Conservation (phyloP, 2,888 invertebrate genomes). For the Elmis aenea region DNA sequence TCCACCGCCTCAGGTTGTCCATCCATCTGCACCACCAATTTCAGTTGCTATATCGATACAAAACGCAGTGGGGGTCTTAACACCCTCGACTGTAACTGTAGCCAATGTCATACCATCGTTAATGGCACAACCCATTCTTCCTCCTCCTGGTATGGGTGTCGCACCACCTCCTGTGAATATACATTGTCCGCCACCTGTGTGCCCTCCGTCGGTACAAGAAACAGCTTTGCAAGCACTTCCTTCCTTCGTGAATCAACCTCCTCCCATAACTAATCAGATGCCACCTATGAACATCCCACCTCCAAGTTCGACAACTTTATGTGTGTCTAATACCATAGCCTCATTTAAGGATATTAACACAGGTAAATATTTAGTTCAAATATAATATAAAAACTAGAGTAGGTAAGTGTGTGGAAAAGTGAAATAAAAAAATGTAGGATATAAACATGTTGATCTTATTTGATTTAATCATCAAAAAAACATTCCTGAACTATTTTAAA, state of each 20-base stretch:
- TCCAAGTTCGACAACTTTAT: slow-evolving; percentile 38
- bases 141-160: slow-evolving; percentile 27
- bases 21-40: slow-evolving; percentile 21
- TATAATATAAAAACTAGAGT: too few relatives aligned
- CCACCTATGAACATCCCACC: slow-evolving; percentile 49
- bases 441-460: too few relatives aligned
- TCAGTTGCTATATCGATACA: slow-evolving; percentile 31
- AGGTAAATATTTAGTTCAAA: slow-evolving; percentile 43
- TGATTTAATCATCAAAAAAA: too few relatives aligned
- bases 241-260: slow-evolving; percentile 38
- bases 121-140: slow-evolving; percentile 44
- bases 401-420: too few relatives aligned
- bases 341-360: slow-evolving; percentile 36
- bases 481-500: too few relatives aligned
- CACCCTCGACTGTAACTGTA: slow-evolving; percentile 26
- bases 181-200: slow-evolving; percentile 33
- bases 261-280: slow-evolving; percentile 36
- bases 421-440: too few relatives aligned
- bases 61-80: slow-evolving; percentile 26
- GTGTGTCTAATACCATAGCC: slow-evolving; percentile 18
- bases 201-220: slow-evolving; percentile 21
- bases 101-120: slow-evolving; percentile 40
- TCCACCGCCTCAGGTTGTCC: slow-evolving; percentile 20
- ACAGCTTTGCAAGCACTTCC: slow-evolving; percentile 29
- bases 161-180: slow-evolving; percentile 32